These are phyloP conservation scores for Tachina fera DNA, from an alignment of 2,888 invertebrate species.

Conservation along the genomic window DNA sequence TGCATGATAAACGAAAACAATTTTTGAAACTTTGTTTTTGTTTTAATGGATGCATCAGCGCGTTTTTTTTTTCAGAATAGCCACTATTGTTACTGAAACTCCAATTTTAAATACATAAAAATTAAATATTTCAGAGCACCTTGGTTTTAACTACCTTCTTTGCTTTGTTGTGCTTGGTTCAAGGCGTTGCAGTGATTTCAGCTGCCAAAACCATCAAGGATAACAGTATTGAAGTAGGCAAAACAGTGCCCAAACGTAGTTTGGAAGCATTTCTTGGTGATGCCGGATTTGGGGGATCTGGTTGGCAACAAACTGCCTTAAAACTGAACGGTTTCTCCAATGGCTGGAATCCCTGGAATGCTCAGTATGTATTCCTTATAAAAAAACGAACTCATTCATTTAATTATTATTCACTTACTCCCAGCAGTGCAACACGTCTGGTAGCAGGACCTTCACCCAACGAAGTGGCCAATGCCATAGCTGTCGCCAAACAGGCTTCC, in stretches of 20 bases:
- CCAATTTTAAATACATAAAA: no score
- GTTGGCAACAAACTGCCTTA: constrained; percentile 62
- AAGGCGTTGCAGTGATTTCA: constrained; percentile 53
- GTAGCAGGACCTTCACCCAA: constrained; percentile 84
- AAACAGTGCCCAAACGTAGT: constrained; percentile 77
- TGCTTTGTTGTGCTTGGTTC: constrained; percentile 37
- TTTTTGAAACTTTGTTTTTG: no score
- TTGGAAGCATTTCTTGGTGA: constrained; percentile 74
- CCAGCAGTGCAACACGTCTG: constrained; percentile 52
- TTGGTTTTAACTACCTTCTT: constrained; percentile 58
- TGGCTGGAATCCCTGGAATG: constrained; percentile 74
- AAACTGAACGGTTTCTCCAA: constrained; percentile 66
- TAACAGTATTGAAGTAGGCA: constrained; percentile 9
- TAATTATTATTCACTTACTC: background rate
- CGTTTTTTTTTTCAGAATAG: no score
- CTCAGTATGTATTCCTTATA: constrained; percentile 66
- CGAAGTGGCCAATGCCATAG: constrained; percentile 88
- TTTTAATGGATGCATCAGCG: no score
- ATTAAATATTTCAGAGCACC: constrained; percentile 25
- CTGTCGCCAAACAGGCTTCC: constrained; percentile 89
- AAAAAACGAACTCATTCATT: background rate
- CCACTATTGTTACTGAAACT: no score
- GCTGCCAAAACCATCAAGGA: constrained; percentile 65
- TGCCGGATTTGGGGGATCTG: constrained; percentile 60
- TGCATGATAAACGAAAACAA: no score